phyloP scores from a whole-genome alignment of 2,113 vertebrate genomes.

The Bungarus multicinctus region DNA sequence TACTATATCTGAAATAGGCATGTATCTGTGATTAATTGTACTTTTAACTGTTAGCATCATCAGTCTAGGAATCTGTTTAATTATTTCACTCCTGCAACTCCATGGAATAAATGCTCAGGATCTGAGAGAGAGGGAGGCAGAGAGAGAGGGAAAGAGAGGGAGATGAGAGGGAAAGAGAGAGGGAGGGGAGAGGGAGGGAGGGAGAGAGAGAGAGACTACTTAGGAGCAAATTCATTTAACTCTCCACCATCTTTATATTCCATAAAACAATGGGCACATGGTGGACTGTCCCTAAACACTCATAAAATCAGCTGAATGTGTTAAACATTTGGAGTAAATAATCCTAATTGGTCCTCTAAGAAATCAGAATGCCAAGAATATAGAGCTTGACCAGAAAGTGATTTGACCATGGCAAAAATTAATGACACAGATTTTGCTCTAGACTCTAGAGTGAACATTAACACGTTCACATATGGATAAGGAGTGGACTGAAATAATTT shows the following conservation, averaged over 20 bases:
- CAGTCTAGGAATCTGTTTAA: not conserved
- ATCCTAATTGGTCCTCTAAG: not conserved
- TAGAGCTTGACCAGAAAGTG: not conserved
- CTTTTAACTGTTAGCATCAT: not conserved
- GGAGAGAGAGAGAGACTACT: not conserved
- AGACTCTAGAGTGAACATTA: not conserved
- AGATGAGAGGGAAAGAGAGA: too few relatives aligned
- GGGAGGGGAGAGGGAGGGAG: too few relatives aligned
- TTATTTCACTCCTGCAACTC: not conserved
- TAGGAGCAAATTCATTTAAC: not conserved
- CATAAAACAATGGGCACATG: not conserved
- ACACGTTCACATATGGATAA: not conserved
- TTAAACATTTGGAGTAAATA: not conserved
- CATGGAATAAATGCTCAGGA: not conserved
- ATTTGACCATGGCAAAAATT: not conserved
- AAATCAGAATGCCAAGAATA: not conserved
- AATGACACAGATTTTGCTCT: not conserved
- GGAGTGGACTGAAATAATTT: not conserved
- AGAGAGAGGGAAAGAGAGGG: too few relatives aligned
- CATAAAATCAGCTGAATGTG: not conserved
- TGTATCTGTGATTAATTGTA: not conserved
- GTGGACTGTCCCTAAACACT: not conserved
- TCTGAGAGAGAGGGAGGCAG: too few relatives aligned
- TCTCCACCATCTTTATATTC: not conserved
- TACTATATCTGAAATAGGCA: not conserved